These are phyloP conservation scores for Galagoides demidoff DNA, from an alignment of 2,797 vertebrate species.

Conservation along the genomic window DNA sequence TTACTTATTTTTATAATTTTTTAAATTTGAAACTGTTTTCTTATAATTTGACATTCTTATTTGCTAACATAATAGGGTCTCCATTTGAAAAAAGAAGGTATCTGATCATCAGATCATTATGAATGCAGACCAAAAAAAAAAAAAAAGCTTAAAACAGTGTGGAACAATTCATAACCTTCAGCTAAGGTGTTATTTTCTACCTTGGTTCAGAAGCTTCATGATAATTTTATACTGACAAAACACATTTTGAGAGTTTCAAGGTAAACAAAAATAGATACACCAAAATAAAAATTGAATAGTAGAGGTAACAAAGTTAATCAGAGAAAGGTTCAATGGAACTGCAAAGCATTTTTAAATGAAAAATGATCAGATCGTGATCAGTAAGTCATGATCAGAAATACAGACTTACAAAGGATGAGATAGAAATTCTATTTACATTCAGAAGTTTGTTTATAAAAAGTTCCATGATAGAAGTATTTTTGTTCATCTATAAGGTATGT, in stretches of 20 bases:
- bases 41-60: slow-evolving; percentile 10
- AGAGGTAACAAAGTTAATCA: slow-evolving; percentile 41
- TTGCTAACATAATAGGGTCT: neutral
- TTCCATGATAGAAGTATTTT: slow-evolving; percentile 66
- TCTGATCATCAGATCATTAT: neutral
- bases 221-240: slow-evolving; percentile 57
- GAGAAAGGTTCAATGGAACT: slow-evolving; percentile 49
- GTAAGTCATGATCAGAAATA: slow-evolving; percentile 66
- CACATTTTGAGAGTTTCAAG: slow-evolving; percentile 33
- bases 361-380: neutral
- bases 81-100: neutral
- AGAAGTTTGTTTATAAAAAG: slow-evolving; percentile 78
- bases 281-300: slow-evolving; percentile 48
- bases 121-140: neutral
- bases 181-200: slow-evolving; percentile 3
- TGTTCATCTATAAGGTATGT: slow-evolving; percentile 76
- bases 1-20: slow-evolving; percentile 12
- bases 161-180: neutral
- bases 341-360: slow-evolving; percentile 37
- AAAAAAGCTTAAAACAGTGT: neutral
- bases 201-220: slow-evolving; percentile 9
- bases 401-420: slow-evolving; percentile 70
- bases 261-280: slow-evolving; percentile 28
- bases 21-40: neutral
- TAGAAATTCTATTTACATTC: slow-evolving; percentile 76